phyloP scores from a whole-genome alignment of 2,797 vertebrate species.

The Oceanodroma leucorhoa region DNA sequence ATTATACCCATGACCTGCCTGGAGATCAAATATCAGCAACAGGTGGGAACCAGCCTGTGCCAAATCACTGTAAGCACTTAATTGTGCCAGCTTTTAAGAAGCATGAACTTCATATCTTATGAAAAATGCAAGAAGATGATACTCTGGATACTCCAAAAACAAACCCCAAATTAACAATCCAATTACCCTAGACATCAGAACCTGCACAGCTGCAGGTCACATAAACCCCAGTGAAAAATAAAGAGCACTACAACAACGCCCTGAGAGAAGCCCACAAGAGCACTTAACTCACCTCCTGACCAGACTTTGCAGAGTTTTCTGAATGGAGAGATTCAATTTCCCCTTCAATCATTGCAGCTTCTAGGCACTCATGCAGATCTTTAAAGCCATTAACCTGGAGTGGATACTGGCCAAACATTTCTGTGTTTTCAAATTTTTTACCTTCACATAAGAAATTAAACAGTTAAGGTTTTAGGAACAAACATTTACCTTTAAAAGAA shows the following conservation, averaged over 20 bases:
- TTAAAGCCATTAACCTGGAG: slow-evolving; percentile 98
- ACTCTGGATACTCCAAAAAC: background rate
- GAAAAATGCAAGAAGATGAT: background rate
- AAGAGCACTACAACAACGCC: background rate
- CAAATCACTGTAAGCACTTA: background rate
- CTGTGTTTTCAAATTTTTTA: slow-evolving; percentile 97
- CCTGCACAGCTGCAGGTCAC: background rate
- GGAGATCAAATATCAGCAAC: background rate
- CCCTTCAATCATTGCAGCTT: slow-evolving; percentile 97
- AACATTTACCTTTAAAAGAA: background rate
- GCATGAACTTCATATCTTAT: background rate
- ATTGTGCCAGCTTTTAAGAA: background rate
- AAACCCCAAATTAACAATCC: background rate
- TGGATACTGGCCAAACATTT: slow-evolving; percentile 98
- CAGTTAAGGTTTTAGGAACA: background rate
- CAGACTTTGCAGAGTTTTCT: slow-evolving; percentile 93
- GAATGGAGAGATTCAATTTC: slow-evolving; percentile 98
- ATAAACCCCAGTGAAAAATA: background rate
- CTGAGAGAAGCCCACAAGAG: background rate
- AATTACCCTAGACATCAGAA: background rate
- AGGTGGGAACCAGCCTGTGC: background rate
- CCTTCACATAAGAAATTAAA: slow-evolving; percentile 76
- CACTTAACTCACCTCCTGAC: slow-evolving; percentile 89
- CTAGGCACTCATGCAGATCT: slow-evolving; percentile 97
- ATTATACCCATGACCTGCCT: background rate